Conservation (phyloP, 2,113 vertebrate genomes). For the Pseudorasbora parva region DNA sequence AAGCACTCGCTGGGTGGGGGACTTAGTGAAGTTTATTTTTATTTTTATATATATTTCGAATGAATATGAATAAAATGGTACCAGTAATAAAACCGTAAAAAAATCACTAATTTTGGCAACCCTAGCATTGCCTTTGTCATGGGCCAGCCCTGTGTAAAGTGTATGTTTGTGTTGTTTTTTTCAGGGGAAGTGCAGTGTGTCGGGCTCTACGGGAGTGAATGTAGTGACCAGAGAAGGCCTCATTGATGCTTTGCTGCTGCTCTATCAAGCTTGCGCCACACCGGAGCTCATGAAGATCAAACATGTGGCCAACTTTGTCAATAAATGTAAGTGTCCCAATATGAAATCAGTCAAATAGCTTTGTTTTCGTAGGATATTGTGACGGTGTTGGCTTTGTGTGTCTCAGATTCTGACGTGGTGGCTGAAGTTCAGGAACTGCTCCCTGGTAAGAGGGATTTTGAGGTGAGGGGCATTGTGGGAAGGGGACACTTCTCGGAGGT, state of each 20-base stretch:
- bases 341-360: neutral
- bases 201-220: slow-evolving; percentile 77
- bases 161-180: neutral
- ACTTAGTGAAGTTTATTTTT: too few species aligned
- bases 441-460: slow-evolving; percentile 86
- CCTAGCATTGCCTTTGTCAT: too few species aligned
- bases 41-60: too few species aligned
- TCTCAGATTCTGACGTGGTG: slow-evolving; percentile 84
- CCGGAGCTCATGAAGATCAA: slow-evolving; percentile 90
- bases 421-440: slow-evolving; percentile 86
- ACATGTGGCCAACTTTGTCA: slow-evolving; percentile 89
- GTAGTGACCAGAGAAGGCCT: slow-evolving; percentile 86
- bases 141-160: too few species aligned
- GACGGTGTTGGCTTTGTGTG: neutral
- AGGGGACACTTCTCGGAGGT: slow-evolving; percentile 90
- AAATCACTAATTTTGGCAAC: too few species aligned
- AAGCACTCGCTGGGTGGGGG: too few species aligned
- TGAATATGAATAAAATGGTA: too few species aligned
- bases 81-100: too few species aligned
- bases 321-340: slow-evolving; percentile 84
- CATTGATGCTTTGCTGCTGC: slow-evolving; percentile 87
- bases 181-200: slow-evolving; percentile 83
- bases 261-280: slow-evolving; percentile 90
- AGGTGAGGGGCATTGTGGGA: slow-evolving; percentile 84
- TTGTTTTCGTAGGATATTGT: neutral